Percentiles rank a stretch among this genome's conserved stretches.
Evolutionary conservation across 2,797 vertebrate species (phyloP).

Genomic region (Anabas testudineus): DNA sequence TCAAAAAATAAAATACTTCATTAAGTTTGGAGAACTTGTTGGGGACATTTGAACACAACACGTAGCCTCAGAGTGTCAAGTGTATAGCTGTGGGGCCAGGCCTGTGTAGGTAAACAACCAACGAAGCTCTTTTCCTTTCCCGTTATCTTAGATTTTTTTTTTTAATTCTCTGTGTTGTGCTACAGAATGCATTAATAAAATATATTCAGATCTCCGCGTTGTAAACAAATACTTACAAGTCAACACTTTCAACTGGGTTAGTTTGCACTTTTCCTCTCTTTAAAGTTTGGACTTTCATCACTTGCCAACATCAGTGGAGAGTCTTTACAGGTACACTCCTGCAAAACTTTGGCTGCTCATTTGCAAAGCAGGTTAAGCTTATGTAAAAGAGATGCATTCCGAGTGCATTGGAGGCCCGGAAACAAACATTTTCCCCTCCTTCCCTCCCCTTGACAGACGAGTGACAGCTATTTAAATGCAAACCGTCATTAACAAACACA

Average conservation of each 20-base stretch:
- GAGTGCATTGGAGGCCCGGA: constrained; percentile 77
- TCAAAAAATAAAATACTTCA: not conserved
- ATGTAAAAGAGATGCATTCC: constrained; percentile 85
- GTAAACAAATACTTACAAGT: constrained; percentile 54
- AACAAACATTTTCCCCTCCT: constrained; percentile 80
- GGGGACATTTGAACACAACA: not conserved
- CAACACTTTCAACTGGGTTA: constrained; percentile 63
- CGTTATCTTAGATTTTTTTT: not conserved
- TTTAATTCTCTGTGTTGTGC: constrained; percentile 1
- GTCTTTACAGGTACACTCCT: constrained; percentile 61
- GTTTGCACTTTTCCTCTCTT: constrained; percentile 43
- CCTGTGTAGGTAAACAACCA: not conserved
- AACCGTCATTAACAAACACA: constrained; percentile 87
- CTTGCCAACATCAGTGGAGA: constrained; percentile 42
- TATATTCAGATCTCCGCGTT: constrained; percentile 21
- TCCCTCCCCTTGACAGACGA: constrained; percentile 74
- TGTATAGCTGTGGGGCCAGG: too few species aligned
- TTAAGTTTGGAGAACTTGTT: not conserved
- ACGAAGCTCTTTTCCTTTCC: not conserved
- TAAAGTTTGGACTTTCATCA: constrained; percentile 68
- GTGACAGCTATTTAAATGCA: constrained; percentile 87
- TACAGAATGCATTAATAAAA: constrained; percentile 29
- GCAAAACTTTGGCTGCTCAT: constrained; percentile 78
- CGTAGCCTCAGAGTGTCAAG: too few species aligned
- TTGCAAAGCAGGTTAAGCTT: constrained; percentile 87